Percentiles rank a stretch among this genome's conserved stretches.
Conservation (phyloP, 2,888 invertebrate species). For the Villa cingulata region DNA sequence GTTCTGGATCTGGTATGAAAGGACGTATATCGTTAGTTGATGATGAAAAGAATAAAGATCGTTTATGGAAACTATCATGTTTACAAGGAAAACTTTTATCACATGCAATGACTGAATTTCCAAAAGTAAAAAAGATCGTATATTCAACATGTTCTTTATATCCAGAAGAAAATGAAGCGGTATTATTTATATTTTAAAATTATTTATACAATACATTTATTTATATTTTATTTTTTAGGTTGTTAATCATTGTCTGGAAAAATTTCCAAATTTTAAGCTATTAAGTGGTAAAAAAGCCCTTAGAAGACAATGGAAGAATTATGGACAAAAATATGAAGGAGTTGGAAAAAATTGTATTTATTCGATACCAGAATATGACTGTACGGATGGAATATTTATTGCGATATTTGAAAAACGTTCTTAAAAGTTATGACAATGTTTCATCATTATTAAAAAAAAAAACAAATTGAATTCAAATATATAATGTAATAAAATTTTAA, state of each 20-base stretch:
- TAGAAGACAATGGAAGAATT: slow-evolving; percentile 52
- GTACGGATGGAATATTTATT: slow-evolving; percentile 90
- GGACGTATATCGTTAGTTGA: slow-evolving; percentile 40
- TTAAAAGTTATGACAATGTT: too few relatives aligned
- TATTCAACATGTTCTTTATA: slow-evolving; percentile 94
- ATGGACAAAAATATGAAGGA: slow-evolving; percentile 50
- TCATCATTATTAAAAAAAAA: too few relatives aligned
- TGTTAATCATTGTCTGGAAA: slow-evolving; percentile 26
- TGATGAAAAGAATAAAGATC: slow-evolving; percentile 35
- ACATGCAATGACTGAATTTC: slow-evolving; percentile 73
- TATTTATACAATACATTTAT: slow-evolving; percentile 37
- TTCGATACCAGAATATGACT: slow-evolving; percentile 57
- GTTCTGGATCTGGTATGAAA: slow-evolving; percentile 79
- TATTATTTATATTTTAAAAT: slow-evolving; percentile 27
- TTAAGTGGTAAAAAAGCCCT: slow-evolving; percentile 46
- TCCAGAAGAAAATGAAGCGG: slow-evolving; percentile 85
- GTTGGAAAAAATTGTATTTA: slow-evolving; percentile 66
- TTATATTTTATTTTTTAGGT: slow-evolving; percentile 53
- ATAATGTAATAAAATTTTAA: too few relatives aligned
- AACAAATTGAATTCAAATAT: too few relatives aligned
- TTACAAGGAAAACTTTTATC: slow-evolving; percentile 72
- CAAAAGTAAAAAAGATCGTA: slow-evolving; percentile 69
- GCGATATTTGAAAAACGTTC: slow-evolving; percentile 62
- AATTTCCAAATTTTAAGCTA: slow-evolving; percentile 44
- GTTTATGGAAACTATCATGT: slow-evolving; percentile 54